These are phyloP conservation scores for Antheraea pernyi DNA, from an alignment of 1,140 invertebrate species.

Conservation along the genomic window DNA sequence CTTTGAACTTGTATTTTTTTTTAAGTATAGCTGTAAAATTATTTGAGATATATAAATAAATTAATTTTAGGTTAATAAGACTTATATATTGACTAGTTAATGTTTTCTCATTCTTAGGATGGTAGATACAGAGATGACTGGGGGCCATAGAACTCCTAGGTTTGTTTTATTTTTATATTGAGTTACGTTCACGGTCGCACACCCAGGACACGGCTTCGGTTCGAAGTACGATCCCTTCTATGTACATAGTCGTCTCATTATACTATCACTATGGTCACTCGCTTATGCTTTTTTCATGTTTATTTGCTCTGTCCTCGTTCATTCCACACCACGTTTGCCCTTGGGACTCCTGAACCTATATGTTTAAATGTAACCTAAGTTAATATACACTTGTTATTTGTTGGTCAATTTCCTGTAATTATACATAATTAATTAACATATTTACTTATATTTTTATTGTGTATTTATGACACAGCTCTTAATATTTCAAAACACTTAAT, in stretches of 20 bases:
- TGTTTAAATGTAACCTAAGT: not conserved
- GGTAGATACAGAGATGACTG: constrained; percentile 82
- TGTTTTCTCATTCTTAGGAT: constrained; percentile 79
- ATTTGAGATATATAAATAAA: too few species aligned
- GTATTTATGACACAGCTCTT: too few species aligned
- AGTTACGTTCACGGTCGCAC: constrained; percentile 62
- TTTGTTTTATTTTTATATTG: constrained; percentile 78
- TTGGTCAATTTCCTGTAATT: not conserved
- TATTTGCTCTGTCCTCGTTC: constrained; percentile 26
- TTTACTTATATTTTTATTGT: too few species aligned
- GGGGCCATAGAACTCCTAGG: constrained; percentile 82
- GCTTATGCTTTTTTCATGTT: constrained; percentile 44
- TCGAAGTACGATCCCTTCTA: constrained; percentile 3
- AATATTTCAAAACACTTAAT: too few species aligned
- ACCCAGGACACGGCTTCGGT: constrained; percentile 31
- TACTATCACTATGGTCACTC: constrained; percentile 31
- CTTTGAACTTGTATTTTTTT: too few species aligned
- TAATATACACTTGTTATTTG: not conserved
- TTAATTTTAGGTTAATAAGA: too few species aligned
- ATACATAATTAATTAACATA: too few species aligned
- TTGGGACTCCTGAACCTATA: not conserved
- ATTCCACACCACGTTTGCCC: constrained; percentile 11
- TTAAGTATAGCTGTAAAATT: too few species aligned
- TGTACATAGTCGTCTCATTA: constrained; percentile 37
- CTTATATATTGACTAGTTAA: constrained; percentile 38